Conservation (phyloP, 2,888 invertebrate genomes). For the Synergus japonicus region DNA sequence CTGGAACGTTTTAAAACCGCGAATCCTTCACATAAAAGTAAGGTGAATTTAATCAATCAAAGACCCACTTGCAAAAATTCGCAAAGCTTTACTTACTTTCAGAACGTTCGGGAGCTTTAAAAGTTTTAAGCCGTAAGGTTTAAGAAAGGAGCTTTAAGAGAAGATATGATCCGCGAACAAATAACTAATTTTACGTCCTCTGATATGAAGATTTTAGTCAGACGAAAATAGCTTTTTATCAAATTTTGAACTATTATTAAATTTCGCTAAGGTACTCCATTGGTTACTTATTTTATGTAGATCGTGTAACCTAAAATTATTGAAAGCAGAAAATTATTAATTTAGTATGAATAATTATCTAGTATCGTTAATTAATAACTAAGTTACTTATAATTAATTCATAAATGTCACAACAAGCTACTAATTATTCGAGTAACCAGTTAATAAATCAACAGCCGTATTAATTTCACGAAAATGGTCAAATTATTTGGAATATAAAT, state of each 20-base stretch:
- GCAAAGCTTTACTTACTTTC: not conserved
- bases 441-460: conserved; percentile 3
- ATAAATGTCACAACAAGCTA: conserved; percentile 2
- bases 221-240: not conserved
- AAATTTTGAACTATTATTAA: not conserved
- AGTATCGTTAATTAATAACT: not conserved
- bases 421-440: conserved; percentile 11
- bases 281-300: too few relatives aligned
- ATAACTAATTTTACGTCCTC: not conserved
- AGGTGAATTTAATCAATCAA: not conserved
- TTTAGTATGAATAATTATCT: not conserved
- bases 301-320: too few relatives aligned
- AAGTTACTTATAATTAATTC: not conserved
- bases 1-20: not conserved
- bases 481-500: not conserved
- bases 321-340: not conserved
- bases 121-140: not conserved
- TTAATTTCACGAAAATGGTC: not conserved
- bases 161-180: not conserved
- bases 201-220: not conserved
- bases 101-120: not conserved
- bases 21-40: not conserved
- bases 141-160: not conserved
- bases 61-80: not conserved
- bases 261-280: not conserved